Conservation (phyloP, 2,797 vertebrate genomes). For the Neomorphus geoffroyi region DNA sequence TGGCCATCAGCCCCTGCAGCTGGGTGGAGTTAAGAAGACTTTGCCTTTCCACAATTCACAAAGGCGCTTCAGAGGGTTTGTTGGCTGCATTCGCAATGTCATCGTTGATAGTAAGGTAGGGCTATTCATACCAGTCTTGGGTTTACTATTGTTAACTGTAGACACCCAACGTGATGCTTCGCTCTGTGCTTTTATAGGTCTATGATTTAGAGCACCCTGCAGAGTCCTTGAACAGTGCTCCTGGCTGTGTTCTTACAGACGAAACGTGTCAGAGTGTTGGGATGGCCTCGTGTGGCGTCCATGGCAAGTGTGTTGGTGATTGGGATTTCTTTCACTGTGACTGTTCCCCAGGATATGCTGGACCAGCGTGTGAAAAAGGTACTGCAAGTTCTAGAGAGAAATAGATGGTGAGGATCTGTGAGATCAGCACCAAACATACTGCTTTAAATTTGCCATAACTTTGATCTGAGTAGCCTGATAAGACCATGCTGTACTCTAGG, state of each 20-base stretch:
- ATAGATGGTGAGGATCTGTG: not conserved
- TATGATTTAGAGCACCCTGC: conserved; percentile 85
- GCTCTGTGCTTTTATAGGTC: conserved; percentile 72
- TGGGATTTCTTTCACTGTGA: conserved; percentile 88
- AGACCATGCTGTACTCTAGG: not conserved
- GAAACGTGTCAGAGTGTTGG: conserved; percentile 79
- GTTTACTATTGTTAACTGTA: not conserved
- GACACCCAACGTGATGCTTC: not conserved
- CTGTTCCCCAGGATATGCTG: conserved; percentile 83
- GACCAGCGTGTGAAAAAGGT: conserved; percentile 86
- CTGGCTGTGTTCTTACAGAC: conserved; percentile 83
- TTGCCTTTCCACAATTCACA: conserved; percentile 59
- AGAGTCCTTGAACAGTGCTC: conserved; percentile 83
- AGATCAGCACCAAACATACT: not conserved
- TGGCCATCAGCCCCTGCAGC: conserved; percentile 86
- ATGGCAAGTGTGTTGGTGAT: conserved; percentile 82
- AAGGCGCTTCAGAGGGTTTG: conserved; percentile 79
- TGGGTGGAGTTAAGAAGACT: conserved; percentile 85
- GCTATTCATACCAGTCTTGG: not conserved
- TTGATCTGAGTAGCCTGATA: not conserved
- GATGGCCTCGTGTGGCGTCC: conserved; percentile 81
- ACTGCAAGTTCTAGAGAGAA: not conserved
- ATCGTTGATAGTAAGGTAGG: conserved; percentile 87
- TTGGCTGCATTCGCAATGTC: conserved; percentile 87
- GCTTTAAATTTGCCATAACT: not conserved